Base-by-base conservation (phyloP, 2,113 vertebrate species). In the Archilochus colubris region DNA sequence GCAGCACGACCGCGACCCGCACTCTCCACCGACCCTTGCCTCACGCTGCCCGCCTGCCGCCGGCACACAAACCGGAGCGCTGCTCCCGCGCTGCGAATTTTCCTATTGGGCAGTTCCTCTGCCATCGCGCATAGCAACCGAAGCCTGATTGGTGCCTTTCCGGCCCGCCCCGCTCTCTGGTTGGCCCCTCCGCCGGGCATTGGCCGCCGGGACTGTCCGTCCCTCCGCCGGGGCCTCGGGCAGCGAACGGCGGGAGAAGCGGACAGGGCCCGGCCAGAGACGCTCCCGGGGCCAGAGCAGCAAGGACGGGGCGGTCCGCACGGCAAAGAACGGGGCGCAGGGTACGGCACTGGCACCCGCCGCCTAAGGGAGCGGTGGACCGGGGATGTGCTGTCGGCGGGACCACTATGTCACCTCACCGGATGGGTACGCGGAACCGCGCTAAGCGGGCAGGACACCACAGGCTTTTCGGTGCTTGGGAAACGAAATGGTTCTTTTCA, bases 341-440 rank as follows among this genome's bases (percentile, higher is more conserved):
- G 30, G 25, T n/a, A 25, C n/a, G 40, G 59, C 48, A 8, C 28
- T 8, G 58, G 13, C 11, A 18, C 51, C 40, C 24, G 36, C 43
- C 3, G 28, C 36, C 55, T 7, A n/a, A 13, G 14, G 10, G 59
- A 18, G 85, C 23, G 7, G 12, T 0, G 18, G 30, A 0, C 3
- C 0, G 70, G 2, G 3, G 2, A 0, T 3, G 40, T 4, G 43
- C 36, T 25, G 8, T 36, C 13, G 33, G 64, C 24, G 0, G 14
- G 33, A 31, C 12, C 19, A 0, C 8, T 4, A 2, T 24, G 48
- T 15, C 77, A 2, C 25, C 18, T 27, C 44, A 3, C 17, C 0
- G 53, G 10, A 0, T 4, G 57, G 28, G 53, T 24, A 9, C 12
- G 22, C 14, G 31, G 6, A 6, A 7, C 13, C 25, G 70, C 80